These are phyloP conservation scores for Peromyscus nudipes DNA, from an alignment of 2,797 vertebrate species.

Conservation along the genomic window DNA sequence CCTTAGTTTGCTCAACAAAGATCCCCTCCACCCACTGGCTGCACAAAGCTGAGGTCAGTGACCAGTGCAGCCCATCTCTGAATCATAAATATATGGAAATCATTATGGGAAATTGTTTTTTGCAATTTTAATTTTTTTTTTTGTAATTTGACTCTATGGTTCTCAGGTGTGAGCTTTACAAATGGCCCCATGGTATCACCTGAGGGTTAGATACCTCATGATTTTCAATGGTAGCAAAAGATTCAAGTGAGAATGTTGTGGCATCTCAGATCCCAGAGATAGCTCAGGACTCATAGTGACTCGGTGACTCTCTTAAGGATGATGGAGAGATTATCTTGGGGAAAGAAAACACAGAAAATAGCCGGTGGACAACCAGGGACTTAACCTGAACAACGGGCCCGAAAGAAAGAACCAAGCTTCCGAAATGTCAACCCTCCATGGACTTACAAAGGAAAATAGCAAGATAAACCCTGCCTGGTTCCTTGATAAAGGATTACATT, in stretches of 20 bases:
- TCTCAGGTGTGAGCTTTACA: not conserved
- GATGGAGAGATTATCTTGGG: not conserved
- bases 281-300: not conserved
- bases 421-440: not conserved
- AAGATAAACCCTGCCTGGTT: not conserved
- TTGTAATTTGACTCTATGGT: too few relatives aligned
- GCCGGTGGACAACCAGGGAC: not conserved
- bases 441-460: slow-evolving; percentile 23
- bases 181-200: not conserved
- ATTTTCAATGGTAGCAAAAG: slow-evolving; percentile 11
- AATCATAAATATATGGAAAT: not conserved
- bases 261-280: slow-evolving; percentile 4
- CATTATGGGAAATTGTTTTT: not conserved
- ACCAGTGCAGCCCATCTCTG: not conserved
- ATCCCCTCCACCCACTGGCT: not conserved
- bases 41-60: not conserved
- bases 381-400: not conserved
- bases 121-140: not conserved
- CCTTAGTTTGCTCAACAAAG: not conserved
- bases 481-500: not conserved
- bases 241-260: not conserved
- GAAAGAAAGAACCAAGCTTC: not conserved
- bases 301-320: not conserved
- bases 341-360: not conserved
- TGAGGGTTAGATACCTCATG: not conserved